Evolutionary conservation across 2,113 vertebrate genomes (phyloP), one percentile per base, ranked within the genome.

Genomic region (Muscicapa adusta): DNA sequence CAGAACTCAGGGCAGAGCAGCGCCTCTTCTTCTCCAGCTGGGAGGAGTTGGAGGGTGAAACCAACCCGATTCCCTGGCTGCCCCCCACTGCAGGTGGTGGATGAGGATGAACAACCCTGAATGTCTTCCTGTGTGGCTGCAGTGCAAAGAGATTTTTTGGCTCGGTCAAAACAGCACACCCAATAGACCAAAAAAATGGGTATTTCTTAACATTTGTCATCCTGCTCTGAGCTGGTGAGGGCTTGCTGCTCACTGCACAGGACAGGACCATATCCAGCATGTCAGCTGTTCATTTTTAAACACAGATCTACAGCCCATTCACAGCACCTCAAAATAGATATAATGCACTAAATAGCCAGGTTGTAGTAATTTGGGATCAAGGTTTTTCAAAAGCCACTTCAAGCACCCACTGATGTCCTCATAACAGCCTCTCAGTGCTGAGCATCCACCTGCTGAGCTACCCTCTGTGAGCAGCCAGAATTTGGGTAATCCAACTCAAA

Each of bases 11-110:
- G 80, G 56, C 58, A 74, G 43, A 43, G 4, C 43, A 40, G 24
- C 14, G 22, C 29, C 36, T 58, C 43, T 29, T 3, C 14, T 63
- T 24, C 25, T 79, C 53, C 8, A 7, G 15, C 48, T 92, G 76
- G 62, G 57, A 82, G 34, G 24, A 63, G 6, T 14, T 20, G 45
- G 31, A 22, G 36, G 10, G 16, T 56, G 45, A 85, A 88, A 62
- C 20, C 34, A 88, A 3, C 4, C 36, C 0, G 0, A 4, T 19
- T 56, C n/a, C 58, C 28, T 1, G 0, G n/a, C 65, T 77, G 62
- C 4, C 8, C 22, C 31, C 2, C 7, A 6, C 10, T 50, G 78
- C 53, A 18, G 47, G 18, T 38, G 42, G 36, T 45, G 63, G 15
- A 18, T 29, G 15, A 81, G 53, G 18, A 67, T 2, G 2, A 58